These are phyloP conservation scores for Platorchestia sp. DNA, from an alignment of 1,140 invertebrate genomes.

Conservation along the genomic window DNA sequence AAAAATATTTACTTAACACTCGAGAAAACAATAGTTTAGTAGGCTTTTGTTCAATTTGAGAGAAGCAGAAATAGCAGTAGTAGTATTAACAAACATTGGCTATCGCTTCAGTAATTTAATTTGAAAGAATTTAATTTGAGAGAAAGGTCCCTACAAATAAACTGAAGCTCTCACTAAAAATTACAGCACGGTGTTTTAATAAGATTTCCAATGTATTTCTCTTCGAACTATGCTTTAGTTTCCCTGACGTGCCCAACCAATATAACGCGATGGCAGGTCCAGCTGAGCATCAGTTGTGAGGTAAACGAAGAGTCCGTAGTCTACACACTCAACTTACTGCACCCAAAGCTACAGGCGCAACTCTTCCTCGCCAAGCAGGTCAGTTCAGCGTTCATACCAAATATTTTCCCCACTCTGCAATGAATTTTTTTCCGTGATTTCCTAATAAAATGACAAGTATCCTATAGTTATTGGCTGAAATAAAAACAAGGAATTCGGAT, in stretches of 20 bases:
- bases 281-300: conserved; percentile 64
- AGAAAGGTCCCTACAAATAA: too few species aligned
- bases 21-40: too few species aligned
- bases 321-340: conserved; percentile 67
- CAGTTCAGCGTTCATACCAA: neutral
- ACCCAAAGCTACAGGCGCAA: conserved; percentile 69
- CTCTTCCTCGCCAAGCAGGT: conserved; percentile 73
- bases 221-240: neutral
- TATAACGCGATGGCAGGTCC: conserved; percentile 49
- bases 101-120: too few species aligned
- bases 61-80: too few species aligned
- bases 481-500: neutral
- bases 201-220: neutral
- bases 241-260: neutral
- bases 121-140: too few species aligned
- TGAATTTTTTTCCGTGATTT: too few species aligned
- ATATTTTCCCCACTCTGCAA: too few species aligned
- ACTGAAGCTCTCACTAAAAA: too few species aligned
- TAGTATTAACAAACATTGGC: too few species aligned
- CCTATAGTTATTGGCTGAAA: neutral
- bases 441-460: neutral
- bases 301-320: conserved; percentile 67
- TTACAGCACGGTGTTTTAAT: too few species aligned
- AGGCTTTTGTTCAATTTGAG: too few species aligned
- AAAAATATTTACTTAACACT: too few species aligned